Base-by-base conservation (phyloP, 2,113 vertebrate genomes). In the Epinephelus fuscoguttatus region DNA sequence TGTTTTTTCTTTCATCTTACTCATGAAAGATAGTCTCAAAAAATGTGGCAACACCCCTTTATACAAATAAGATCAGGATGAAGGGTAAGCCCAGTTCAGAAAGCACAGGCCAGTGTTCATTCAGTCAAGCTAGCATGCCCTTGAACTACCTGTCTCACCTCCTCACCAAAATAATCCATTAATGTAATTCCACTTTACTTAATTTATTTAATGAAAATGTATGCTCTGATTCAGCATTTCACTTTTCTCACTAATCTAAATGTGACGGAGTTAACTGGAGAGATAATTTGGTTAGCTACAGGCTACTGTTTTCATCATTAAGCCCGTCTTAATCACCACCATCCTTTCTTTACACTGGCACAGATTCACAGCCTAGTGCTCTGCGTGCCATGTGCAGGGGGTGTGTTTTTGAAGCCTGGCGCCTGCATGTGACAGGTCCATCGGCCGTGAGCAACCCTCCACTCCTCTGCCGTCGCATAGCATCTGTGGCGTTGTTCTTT, bases 371-470 rank as follows among this genome's bases (percentile, higher is more conserved):
- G 80, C 73, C 76, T 84, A 75, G 68, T 83, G 87, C 80, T 81
- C 77, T 52, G 69, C 70, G 59, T 89, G 91, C 80, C 90, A 91
- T 91, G 90, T 90, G 89, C 89, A 86, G 84, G 59, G 91, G 49
- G 80, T 74, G 74, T 92, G 91, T 92, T 93, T 91, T 75, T 93
- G 93, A 87, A 69, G 88, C 62, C 89, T 70, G 82, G 84, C 70
- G 91, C 92, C 92, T 94, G 93, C 86, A 94, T 94, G 85, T 96
- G 95, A 96, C 94, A 93, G 92, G 85, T 88, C 82, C 84, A 56
- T 89, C 62, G 84, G 89, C 92, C 77, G 69, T 62, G 88, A 89
- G 85, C 86, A 40, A 73, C 72, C 80, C 78, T 88, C 84, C 86
- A 78, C 89, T 91, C 91, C 70, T 83, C 42, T 7, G 81, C 91